phyloP scores from a whole-genome alignment of 2,888 invertebrate species.

The Matsumyia berberina region DNA sequence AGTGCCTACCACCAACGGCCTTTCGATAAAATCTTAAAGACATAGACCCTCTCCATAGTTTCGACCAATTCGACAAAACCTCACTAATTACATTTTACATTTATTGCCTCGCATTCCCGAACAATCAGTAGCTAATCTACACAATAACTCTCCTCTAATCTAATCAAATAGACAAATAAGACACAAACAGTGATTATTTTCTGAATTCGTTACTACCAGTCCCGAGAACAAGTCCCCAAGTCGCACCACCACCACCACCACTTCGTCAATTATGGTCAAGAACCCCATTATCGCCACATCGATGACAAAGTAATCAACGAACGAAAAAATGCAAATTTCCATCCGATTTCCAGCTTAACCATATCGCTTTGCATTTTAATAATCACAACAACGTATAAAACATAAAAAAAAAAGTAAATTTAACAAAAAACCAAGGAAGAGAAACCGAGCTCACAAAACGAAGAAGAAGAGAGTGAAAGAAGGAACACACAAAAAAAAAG shows the following conservation, averaged over 20 bases:
- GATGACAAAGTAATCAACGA: constrained; percentile 72
- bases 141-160: constrained; percentile 44
- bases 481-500: constrained; percentile 16
- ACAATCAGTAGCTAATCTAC: constrained; percentile 54
- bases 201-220: constrained; percentile 38
- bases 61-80: no score
- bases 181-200: constrained; percentile 28
- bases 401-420: constrained; percentile 32
- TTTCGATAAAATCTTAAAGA: no score
- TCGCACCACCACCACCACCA: constrained; percentile 10
- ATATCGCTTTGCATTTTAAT: constrained; percentile 75
- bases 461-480: background rate
- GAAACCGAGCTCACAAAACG: constrained; percentile 25
- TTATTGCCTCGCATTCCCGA: constrained; percentile 7
- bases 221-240: constrained; percentile 26
- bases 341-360: constrained; percentile 67
- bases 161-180: constrained; percentile 36
- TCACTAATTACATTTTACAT: constrained; percentile 4
- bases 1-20: no score
- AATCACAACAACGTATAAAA: constrained; percentile 65
- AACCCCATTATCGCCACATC: constrained; percentile 68
- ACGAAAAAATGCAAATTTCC: constrained; percentile 68
- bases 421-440: constrained; percentile 55
- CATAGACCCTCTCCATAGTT: no score
- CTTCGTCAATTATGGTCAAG: constrained; percentile 66